These are phyloP conservation scores for Bombus pyrosoma DNA, from an alignment of 1,140 invertebrate species.

Conservation along the genomic window DNA sequence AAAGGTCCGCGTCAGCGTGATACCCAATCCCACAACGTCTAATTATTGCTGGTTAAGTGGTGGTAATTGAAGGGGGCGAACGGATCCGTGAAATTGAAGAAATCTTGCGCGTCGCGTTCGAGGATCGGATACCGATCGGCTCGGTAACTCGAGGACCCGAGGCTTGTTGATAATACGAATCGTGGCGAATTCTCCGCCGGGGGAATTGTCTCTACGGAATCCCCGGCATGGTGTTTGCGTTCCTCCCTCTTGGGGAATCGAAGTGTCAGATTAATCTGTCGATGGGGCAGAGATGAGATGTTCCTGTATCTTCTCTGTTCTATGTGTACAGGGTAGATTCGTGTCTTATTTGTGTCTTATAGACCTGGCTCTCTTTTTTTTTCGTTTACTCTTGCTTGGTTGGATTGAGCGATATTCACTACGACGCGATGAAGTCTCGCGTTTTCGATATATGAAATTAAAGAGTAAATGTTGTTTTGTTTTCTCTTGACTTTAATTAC, in stretches of 20 bases:
- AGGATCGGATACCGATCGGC: conserved; percentile 67
- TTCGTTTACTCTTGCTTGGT: not conserved
- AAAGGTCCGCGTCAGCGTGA: conserved; percentile 72
- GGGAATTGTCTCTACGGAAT: conserved; percentile 36
- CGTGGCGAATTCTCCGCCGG: conserved; percentile 42
- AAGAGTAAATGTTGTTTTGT: not conserved
- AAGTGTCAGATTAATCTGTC: conserved; percentile 61
- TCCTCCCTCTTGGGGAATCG: conserved; percentile 46
- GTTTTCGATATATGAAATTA: not conserved
- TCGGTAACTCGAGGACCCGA: conserved; percentile 51
- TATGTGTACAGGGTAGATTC: not conserved
- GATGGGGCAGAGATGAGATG: conserved; percentile 9
- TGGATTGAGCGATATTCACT: not conserved
- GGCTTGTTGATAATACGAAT: conserved; percentile 62
- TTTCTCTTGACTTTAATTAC: not conserved
- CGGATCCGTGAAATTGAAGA: conserved; percentile 78
- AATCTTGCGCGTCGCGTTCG: conserved; percentile 63
- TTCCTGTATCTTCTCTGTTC: not conserved
- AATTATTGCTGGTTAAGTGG: conserved; percentile 80
- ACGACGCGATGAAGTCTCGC: not conserved
- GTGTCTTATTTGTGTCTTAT: not conserved
- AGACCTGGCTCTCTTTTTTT: not conserved
- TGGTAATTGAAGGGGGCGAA: conserved; percentile 77
- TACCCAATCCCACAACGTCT: conserved; percentile 73
- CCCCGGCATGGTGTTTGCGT: conserved; percentile 28